Evolutionary conservation across 2,797 vertebrate species (phyloP).

Genomic region (Hypotaenidia okinawae): DNA sequence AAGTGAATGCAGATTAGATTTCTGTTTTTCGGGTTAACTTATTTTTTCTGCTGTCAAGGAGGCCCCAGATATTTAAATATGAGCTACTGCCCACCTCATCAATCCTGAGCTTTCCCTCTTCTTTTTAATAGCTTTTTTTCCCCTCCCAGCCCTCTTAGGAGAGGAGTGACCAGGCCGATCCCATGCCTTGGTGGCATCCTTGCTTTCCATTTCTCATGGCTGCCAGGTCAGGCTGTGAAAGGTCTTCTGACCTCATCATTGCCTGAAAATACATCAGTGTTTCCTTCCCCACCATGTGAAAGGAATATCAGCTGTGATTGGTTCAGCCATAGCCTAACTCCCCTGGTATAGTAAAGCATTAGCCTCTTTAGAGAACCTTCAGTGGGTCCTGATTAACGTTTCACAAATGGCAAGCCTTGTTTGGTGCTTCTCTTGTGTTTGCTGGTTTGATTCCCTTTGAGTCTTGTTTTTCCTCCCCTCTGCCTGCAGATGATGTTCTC

Average conservation of each 20-base stretch:
- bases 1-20: constrained; percentile 64
- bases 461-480: not conserved
- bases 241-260: constrained; percentile 19
- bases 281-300: not conserved
- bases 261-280: constrained; percentile 2
- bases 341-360: not conserved
- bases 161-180: not conserved
- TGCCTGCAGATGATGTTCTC: not conserved
- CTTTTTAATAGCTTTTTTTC: not conserved
- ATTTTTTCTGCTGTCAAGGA: constrained; percentile 40
- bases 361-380: not conserved
- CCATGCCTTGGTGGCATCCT: not conserved
- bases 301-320: not conserved
- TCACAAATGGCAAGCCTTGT: not conserved
- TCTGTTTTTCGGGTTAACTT: constrained; percentile 24
- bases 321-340: not conserved
- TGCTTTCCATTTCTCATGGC: constrained; percentile 2
- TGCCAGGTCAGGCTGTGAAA: not conserved
- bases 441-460: not conserved
- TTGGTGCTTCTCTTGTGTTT: not conserved
- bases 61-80: constrained; percentile 59
- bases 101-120: constrained; percentile 15
- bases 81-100: constrained; percentile 61
- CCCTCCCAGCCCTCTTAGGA: not conserved
- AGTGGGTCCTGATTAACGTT: not conserved